Evolutionary conservation across 2,888 invertebrate genomes (phyloP).

Genomic region (Lithodes maja): DNA sequence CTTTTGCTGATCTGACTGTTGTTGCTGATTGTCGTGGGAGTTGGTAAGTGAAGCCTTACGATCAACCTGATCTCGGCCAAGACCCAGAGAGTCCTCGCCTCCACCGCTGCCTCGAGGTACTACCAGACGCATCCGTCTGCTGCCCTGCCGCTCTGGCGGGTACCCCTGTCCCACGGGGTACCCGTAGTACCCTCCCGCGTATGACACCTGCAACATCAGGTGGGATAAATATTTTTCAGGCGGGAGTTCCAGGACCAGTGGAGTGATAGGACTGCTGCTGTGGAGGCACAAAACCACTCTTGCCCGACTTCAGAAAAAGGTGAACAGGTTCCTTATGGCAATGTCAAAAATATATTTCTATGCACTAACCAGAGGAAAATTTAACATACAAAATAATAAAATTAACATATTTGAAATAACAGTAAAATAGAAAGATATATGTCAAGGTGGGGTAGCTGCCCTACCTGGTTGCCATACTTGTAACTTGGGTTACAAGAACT

Average conservation of each 20-base stretch:
- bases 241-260: conserved; percentile 18
- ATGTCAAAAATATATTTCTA: background rate
- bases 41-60: conserved; percentile 56
- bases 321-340: no score
- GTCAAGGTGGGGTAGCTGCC: background rate
- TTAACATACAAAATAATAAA: background rate
- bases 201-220: conserved; percentile 57
- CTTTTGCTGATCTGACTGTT: background rate
- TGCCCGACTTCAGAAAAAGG: background rate
- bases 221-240: conserved; percentile 40
- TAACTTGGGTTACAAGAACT: conserved; percentile 84
- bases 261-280: conserved; percentile 6
- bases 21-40: conserved; percentile 46
- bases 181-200: conserved; percentile 64
- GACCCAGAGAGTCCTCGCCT: conserved; percentile 44
- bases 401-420: background rate
- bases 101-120: conserved; percentile 47
- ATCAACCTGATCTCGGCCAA: conserved; percentile 53
- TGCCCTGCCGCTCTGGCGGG: conserved; percentile 47
- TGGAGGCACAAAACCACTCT: background rate
- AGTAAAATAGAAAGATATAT: background rate
- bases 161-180: conserved; percentile 64
- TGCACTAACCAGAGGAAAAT: background rate
- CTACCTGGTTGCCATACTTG: conserved; percentile 85
- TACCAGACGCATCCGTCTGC: conserved; percentile 61